Base-by-base conservation (phyloP, 1,140 invertebrate genomes). In the Magallana ariakensis region DNA sequence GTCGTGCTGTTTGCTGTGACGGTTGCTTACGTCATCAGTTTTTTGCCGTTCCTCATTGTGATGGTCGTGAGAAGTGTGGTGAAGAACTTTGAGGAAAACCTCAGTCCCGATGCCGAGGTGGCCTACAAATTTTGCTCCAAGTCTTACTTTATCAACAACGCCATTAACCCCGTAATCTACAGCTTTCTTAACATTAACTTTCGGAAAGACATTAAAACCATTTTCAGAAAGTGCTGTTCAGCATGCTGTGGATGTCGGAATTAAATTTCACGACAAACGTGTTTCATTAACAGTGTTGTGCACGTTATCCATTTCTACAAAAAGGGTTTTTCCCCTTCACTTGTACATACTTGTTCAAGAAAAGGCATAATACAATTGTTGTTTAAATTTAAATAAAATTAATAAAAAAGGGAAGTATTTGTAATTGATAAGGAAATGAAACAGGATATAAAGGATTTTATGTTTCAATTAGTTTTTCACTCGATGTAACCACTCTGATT, bases 111-210 rank as follows among this genome's bases (percentile, higher is more conserved):
- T 11, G 86, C 81, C 13, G 88, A 89, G 54, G 81, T 89, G 1
- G 58, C 85, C 5, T 89, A 87, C 33, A 90, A 90, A 83, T 85
- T 90, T 16, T 85, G 88, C 62, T 85, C 86, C 8, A 89, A 88
- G 54, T 90, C 88, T 10, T 90, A 90, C 66, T 89, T 90, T n/a
- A 87, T 90, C 4, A 90, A 88, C 66, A 89, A 89, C 56, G 84
- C 89, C 13, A 85, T 90, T n/a, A 90, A 90, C 70, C 89, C 89
- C 0, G 80, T 90, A 15, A 90, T 90, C 19, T 90, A 90, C 58
- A 88, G 89, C 57, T 90, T 90, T 83, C 84, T 89, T 19, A 90
- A 90, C 80, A 56, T 85, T 10, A 84, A 88, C 54, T 90, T 90
- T 58, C 83, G 89, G 60, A 83, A 85, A 57, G 89, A 90, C 57